Evolutionary conservation across 2,888 invertebrate genomes (phyloP), one percentile per base, ranked within the genome.

Genomic region (Reticulitermes lucifugus): DNA sequence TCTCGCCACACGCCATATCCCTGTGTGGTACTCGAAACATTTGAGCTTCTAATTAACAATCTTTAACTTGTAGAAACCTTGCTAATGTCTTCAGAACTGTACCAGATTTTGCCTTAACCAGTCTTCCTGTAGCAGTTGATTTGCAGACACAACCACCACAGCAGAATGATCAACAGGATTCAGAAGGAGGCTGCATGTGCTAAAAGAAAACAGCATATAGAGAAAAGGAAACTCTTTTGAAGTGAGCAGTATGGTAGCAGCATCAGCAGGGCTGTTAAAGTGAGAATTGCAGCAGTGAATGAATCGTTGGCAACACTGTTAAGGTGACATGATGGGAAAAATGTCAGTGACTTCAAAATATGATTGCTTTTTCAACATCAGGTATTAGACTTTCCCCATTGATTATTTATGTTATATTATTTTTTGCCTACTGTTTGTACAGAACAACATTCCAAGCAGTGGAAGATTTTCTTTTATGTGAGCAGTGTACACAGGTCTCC

Each of bases 111-210:
- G 41, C 84, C 86, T 87, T 87, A 86, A 86, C 80, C 29, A 71
- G 35, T 60, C 73, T 77, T 86, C 90, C 90, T 91, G 90, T 93
- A 96, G 96, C 96, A 91, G 96, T 96, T 91, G 96, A 96, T 91
- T 92, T 96, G 89, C 96, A 96, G 93, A 96, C 95, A 88, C 96
- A 96, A 92, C 94, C 95, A 88, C 94, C 95, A 89, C 94, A 95
- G 92, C 95, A 95, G 91, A 95, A 94, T 88, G 95, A 96, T 91
- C 95, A 95, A 90, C 94, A 94, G 89, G 96, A 96, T 90, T 94
- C 94, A 90, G 96, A 96, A 91, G 94, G 96, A 89, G 95, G 96
- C 90, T 96, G 96, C 92, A 95, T 96, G 92, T 96, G 96, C 93
- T 96, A 93, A 94, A 65, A 77, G 41, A 77, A 65, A 65, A n/a